Conservation (phyloP, 2,113 vertebrate genomes). For the Condylura cristata region DNA sequence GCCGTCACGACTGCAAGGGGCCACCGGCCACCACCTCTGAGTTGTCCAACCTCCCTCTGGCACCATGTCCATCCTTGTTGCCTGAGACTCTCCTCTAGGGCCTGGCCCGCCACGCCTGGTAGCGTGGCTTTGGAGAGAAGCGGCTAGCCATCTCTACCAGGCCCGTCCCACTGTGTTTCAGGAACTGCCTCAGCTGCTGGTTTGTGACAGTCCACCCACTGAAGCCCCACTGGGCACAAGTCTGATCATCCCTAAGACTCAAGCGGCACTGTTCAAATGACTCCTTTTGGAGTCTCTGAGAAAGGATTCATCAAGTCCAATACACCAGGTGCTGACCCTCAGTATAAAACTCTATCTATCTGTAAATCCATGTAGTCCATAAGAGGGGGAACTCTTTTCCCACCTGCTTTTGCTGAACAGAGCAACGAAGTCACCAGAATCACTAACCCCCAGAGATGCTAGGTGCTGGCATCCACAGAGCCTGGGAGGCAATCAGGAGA, state of each 20-base stretch:
- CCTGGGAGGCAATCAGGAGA: slow-evolving; percentile 71
- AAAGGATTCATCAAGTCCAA: not conserved
- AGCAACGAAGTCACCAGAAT: not conserved
- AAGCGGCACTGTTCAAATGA: not conserved
- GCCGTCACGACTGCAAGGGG: slow-evolving; percentile 55
- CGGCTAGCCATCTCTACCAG: not conserved
- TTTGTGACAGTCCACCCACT: not conserved
- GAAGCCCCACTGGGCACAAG: accelerated
- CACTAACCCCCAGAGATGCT: not conserved
- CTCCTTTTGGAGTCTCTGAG: not conserved
- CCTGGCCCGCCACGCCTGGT: not conserved
- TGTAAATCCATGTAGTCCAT: not conserved
- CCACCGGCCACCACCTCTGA: slow-evolving; percentile 47
- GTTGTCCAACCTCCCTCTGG: slow-evolving; percentile 72
- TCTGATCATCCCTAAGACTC: not conserved
- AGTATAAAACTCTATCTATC: not conserved
- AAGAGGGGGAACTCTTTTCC: not conserved
- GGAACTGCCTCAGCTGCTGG: not conserved
- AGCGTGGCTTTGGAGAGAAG: not conserved
- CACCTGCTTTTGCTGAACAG: not conserved
- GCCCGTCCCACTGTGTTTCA: not conserved
- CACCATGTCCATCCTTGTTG: not conserved
- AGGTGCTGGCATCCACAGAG: not conserved
- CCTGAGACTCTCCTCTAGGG: not conserved
- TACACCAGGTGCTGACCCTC: not conserved